Evolutionary conservation across 1,140 invertebrate species (phyloP).

Genomic region (Calliopsis andreniformis): DNA sequence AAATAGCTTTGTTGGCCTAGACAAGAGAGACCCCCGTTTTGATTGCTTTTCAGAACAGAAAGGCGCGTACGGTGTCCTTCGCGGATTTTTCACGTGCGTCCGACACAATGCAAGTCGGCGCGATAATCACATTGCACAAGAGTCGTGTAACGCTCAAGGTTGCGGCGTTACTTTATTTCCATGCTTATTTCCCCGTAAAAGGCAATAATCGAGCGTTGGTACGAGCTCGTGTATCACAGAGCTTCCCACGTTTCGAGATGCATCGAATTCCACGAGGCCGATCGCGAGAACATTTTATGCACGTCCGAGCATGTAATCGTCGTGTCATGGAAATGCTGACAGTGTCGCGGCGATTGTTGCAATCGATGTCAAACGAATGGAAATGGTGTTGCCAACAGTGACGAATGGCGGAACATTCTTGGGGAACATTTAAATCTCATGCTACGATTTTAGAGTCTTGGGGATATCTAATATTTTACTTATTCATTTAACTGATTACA

Average conservation of each 20-base stretch:
- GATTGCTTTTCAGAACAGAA: slow-evolving; percentile 1
- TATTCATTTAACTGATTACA: no score
- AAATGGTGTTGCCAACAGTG: neutral
- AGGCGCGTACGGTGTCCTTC: slow-evolving; percentile 24
- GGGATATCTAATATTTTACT: no score
- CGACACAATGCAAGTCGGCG: slow-evolving; percentile 39
- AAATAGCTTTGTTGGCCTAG: neutral
- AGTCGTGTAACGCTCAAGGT: slow-evolving; percentile 42
- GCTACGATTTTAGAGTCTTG: no score
- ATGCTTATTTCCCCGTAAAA: slow-evolving; percentile 54
- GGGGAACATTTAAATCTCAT: no score
- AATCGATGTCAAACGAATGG: neutral
- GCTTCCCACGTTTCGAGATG: slow-evolving; percentile 54
- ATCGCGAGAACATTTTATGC: neutral
- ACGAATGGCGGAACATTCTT: slow-evolving; percentile 3
- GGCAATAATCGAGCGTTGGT: slow-evolving; percentile 48
- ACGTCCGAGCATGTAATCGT: neutral
- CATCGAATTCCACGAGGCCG: slow-evolving; percentile 27
- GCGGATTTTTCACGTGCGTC: slow-evolving; percentile 34
- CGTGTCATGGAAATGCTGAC: neutral
- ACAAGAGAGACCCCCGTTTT: slow-evolving; percentile 22
- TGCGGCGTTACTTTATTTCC: slow-evolving; percentile 52
- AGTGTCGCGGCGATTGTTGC: neutral
- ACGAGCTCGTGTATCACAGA: slow-evolving; percentile 1
- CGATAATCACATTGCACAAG: slow-evolving; percentile 57